A percentile compares a stretch with the other conserved stretches of the same genome.
phyloP scores from a whole-genome alignment of 2,888 invertebrate species.

The Lacanobia wlatinum region DNA sequence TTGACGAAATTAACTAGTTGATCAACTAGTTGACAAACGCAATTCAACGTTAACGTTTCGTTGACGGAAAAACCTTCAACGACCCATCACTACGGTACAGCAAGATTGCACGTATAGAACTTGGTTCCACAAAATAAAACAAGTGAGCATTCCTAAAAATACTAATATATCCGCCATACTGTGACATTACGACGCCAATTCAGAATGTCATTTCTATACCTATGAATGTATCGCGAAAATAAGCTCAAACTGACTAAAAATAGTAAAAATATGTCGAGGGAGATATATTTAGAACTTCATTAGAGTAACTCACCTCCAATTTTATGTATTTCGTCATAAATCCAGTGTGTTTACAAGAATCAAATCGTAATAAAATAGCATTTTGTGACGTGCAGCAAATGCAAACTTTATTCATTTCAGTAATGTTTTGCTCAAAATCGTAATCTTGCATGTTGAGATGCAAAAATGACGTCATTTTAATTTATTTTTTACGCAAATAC shows the following conservation, averaged over 20 bases:
- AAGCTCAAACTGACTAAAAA: background rate
- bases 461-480: slow-evolving; percentile 53
- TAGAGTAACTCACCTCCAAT: slow-evolving; percentile 70
- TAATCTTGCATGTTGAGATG: slow-evolving; percentile 33
- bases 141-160: slow-evolving; percentile 11
- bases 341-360: slow-evolving; percentile 74
- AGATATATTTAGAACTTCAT: background rate
- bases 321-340: slow-evolving; percentile 71
- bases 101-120: background rate
- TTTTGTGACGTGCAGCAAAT: slow-evolving; percentile 75
- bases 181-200: slow-evolving; percentile 69
- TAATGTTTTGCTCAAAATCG: slow-evolving; percentile 17
- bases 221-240: slow-evolving; percentile 13
- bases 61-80: too few species aligned
- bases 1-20: too few species aligned
- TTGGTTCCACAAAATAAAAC: background rate
- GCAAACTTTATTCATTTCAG: slow-evolving; percentile 62
- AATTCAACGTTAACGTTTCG: too few species aligned
- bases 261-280: background rate
- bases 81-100: too few species aligned
- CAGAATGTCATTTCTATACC: slow-evolving; percentile 67
- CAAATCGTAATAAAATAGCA: slow-evolving; percentile 66
- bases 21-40: too few species aligned
- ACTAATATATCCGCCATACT: slow-evolving; percentile 68
- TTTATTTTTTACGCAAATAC: background rate